Evolutionary conservation across 2,113 vertebrate genomes (phyloP).

Genomic region (Corapipo altera): DNA sequence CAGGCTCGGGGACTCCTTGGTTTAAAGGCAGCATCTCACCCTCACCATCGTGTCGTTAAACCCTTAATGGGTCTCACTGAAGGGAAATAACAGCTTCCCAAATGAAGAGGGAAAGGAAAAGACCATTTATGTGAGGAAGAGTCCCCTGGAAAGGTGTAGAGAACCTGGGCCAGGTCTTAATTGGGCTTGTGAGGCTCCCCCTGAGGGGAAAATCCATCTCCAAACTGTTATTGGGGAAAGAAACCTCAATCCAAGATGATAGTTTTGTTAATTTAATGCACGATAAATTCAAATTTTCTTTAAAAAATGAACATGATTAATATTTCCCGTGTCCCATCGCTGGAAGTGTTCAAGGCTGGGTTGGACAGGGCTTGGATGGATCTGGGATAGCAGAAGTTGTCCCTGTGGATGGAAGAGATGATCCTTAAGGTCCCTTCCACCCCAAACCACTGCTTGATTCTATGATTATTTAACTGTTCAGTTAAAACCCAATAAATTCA

Average conservation of each 20-base stretch:
- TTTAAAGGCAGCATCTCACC: not conserved
- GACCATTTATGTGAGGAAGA: not conserved
- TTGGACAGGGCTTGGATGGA: not conserved
- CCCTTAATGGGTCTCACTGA: not conserved
- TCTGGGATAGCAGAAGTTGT: not conserved
- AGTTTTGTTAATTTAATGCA: not conserved
- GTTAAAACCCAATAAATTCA: not conserved
- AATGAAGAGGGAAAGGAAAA: not conserved
- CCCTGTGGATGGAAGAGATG: not conserved
- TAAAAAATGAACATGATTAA: not conserved
- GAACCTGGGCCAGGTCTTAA: not conserved
- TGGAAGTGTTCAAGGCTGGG: not conserved
- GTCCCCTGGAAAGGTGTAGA: not conserved
- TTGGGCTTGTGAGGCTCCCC: not conserved
- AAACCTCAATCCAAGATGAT: accelerated
- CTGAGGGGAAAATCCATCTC: not conserved
- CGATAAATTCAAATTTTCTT: not conserved
- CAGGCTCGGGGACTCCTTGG: not conserved
- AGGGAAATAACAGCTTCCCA: not conserved
- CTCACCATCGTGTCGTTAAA: not conserved
- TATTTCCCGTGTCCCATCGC: not conserved
- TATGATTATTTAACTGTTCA: not conserved
- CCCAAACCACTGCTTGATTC: not conserved
- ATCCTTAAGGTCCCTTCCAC: not conserved
- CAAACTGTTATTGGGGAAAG: not conserved